Conservation (phyloP, 2,888 invertebrate species). For the Ctenicera cuprea region DNA sequence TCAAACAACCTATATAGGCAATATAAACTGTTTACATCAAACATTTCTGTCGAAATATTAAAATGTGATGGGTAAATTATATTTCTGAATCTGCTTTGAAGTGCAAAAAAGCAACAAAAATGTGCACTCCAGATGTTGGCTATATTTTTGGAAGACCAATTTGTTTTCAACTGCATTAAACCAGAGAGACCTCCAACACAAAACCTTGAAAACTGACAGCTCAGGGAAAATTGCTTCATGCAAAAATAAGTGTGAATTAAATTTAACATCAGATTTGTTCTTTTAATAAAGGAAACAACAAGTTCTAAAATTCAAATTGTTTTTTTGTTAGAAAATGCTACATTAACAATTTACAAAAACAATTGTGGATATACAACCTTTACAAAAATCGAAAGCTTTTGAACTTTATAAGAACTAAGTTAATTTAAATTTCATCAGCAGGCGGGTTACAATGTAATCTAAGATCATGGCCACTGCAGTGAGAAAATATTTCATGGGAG, state of each 20-base stretch:
- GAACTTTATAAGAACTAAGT: too few relatives aligned
- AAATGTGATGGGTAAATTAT: too few relatives aligned
- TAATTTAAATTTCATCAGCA: too few relatives aligned
- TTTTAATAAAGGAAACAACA: not conserved
- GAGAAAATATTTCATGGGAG: slow-evolving; percentile 1
- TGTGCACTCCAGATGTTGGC: slow-evolving; percentile 6
- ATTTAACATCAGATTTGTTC: not conserved
- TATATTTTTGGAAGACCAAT: not conserved
- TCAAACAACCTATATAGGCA: too few relatives aligned
- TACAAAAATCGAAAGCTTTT: too few relatives aligned
- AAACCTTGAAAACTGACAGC: slow-evolving; percentile 12
- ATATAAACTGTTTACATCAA: too few relatives aligned
- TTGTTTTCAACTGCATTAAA: not conserved
- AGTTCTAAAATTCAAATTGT: not conserved
- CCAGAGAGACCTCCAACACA: slow-evolving; percentile 7
- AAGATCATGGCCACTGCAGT: too few relatives aligned
- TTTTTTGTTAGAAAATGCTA: too few relatives aligned
- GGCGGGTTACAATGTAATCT: too few relatives aligned
- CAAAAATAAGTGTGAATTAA: not conserved
- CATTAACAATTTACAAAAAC: too few relatives aligned
- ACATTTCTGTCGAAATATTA: too few relatives aligned
- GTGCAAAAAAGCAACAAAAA: not conserved
- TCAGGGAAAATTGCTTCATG: slow-evolving; percentile 6
- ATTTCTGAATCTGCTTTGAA: not conserved
- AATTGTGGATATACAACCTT: too few relatives aligned